Evolutionary conservation across 2,797 vertebrate genomes (phyloP).

Genomic region (Chaenodraco wilsoni): DNA sequence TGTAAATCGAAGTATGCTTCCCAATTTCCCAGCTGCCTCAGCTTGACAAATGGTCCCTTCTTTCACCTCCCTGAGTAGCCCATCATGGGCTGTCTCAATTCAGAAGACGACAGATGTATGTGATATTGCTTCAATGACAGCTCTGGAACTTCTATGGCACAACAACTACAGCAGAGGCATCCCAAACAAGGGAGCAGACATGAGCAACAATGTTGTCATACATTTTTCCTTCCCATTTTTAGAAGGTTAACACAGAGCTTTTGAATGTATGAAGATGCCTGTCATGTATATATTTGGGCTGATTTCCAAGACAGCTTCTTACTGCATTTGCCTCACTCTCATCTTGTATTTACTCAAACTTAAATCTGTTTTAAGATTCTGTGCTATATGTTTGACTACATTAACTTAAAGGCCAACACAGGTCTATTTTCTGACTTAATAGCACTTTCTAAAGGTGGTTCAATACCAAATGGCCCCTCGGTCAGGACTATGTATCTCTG

Average conservation of each 20-base stretch:
- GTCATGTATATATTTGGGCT: neutral
- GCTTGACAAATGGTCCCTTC: slow-evolving; percentile 65
- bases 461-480: slow-evolving; percentile 53
- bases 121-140: slow-evolving; percentile 42
- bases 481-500: slow-evolving; percentile 50
- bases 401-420: slow-evolving; percentile 24
- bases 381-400: slow-evolving; percentile 2
- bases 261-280: neutral
- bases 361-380: neutral
- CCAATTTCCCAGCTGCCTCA: slow-evolving; percentile 64
- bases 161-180: slow-evolving; percentile 37
- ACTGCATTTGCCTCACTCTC: neutral
- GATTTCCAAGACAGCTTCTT: neutral
- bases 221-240: neutral
- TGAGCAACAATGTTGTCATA: neutral
- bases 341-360: neutral
- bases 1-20: slow-evolving; percentile 60
- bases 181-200: slow-evolving; percentile 31
- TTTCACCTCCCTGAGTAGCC: slow-evolving; percentile 59
- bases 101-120: slow-evolving; percentile 62
- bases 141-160: slow-evolving; percentile 23
- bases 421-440: slow-evolving; percentile 23
- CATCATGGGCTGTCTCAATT: slow-evolving; percentile 53
- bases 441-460: slow-evolving; percentile 36
- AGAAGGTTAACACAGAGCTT: slow-evolving; percentile 12